Evolutionary conservation across 2,113 vertebrate species (phyloP), one percentile per base, ranked within the genome.

Genomic region (Hyaena hyaena): DNA sequence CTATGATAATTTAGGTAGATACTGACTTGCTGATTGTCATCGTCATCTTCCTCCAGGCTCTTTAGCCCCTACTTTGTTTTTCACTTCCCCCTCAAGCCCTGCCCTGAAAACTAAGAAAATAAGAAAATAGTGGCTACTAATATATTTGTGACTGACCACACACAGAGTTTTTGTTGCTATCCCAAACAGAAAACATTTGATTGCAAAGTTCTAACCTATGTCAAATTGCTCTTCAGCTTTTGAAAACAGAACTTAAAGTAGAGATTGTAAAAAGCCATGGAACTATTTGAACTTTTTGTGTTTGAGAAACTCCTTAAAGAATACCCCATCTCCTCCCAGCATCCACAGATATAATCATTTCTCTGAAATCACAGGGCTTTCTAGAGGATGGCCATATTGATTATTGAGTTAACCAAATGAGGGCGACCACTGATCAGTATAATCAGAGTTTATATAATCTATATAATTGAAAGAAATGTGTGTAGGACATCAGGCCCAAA

Each of bases 221-320:
- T 96, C 35, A 28, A 50, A 6, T 85, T 92, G 16, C 39, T 76
- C 16, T 83, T 83, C 24, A 87, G 28, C 43, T 96, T 45, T 55
- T 96, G 35, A 84, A 84, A 96, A 71, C 1, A 83, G 65, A 71
- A 33, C 6, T 66, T 94, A 50, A 93, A 45, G 4, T 77, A 33
- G 15, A 88, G 79, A 85, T 45, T 82, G 12, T 90, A 39, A 45
- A 87, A 79, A 96, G 16, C 17, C 8, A 14, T 33, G 17, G 23
- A 61, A 15, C 26, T 74, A 1, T 88, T 87, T 73, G 63, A 33
- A 58, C 35, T 63, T 48, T 10, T 4, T 68, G 3, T 28, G 24
- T 84, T 84, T 96, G 53, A 74, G 66, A 92, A 77, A 35, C 17
- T 90, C 28, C 31, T n/a, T 50, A 33, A 74, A 73, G 88, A 92